These are phyloP conservation scores for Dicycla oo DNA, from an alignment of 2,888 invertebrate genomes.

Conservation along the genomic window DNA sequence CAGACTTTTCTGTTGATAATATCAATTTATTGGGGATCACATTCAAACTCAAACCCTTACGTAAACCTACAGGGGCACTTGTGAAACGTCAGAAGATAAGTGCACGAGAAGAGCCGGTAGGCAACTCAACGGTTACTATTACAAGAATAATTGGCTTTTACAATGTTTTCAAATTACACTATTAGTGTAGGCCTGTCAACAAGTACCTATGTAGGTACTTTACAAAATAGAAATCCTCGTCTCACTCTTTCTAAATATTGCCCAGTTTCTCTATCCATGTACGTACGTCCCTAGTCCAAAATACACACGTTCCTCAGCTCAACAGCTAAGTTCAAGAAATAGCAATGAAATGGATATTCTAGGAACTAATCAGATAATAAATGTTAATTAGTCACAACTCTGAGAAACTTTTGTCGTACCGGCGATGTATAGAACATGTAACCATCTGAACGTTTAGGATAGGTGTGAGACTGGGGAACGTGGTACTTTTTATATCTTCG, in stretches of 20 bases:
- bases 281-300: background rate
- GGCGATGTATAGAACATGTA: background rate
- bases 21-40: background rate
- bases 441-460: background rate
- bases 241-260: background rate
- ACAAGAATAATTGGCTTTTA: too few relatives aligned
- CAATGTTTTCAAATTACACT: too few relatives aligned
- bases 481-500: background rate
- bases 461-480: background rate
- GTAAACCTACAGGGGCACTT: background rate
- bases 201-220: background rate
- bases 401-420: background rate
- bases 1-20: background rate
- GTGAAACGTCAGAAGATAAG: background rate
- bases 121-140: background rate
- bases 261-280: background rate
- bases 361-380: background rate
- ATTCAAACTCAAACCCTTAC: background rate
- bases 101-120: background rate
- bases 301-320: background rate
- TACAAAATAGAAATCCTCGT: too few relatives aligned
- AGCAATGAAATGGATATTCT: background rate
- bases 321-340: background rate
- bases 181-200: background rate
- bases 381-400: slow-evolving; percentile 10